Evolutionary conservation across 2,113 vertebrate species (phyloP).

Genomic region (Nannospalax galili): DNA sequence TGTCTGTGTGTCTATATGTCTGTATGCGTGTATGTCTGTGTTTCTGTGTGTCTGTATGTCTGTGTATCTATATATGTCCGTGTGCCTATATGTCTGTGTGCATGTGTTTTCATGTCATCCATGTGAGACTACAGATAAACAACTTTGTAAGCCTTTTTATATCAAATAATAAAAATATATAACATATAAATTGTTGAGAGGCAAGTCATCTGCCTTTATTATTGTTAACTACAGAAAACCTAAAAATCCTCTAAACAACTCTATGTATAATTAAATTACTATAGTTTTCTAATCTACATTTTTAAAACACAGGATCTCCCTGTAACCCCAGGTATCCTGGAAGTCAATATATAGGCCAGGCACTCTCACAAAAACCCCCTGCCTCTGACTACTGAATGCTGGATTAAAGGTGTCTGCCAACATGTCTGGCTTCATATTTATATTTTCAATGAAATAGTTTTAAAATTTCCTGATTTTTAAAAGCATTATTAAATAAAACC

Average conservation of each 20-base stretch:
- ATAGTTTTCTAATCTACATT: too few species aligned
- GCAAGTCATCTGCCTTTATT: not conserved
- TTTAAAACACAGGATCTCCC: too few species aligned
- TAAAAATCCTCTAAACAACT: not conserved
- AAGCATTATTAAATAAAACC: constrained; percentile 26
- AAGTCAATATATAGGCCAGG: too few species aligned
- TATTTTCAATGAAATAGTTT: too few species aligned
- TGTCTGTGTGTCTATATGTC: not conserved
- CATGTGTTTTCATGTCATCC: not conserved
- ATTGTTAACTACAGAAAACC: not conserved
- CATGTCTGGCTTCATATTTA: too few species aligned
- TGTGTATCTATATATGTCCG: not conserved
- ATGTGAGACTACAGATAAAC: not conserved
- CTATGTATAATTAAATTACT: not conserved
- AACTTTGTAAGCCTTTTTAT: not conserved
- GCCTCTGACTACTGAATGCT: too few species aligned
- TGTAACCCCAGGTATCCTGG: too few species aligned
- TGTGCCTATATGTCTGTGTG: not conserved
- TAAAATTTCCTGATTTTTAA: too few species aligned
- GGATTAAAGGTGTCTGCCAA: too few species aligned
- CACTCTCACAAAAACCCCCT: too few species aligned
- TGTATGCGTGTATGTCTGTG: not conserved
- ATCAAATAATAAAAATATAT: not conserved
- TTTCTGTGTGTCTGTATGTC: not conserved
- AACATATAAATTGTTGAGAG: not conserved